Evolutionary conservation across 1,140 invertebrate genomes (phyloP).

Genomic region (Stratiolaelaps scimitus): DNA sequence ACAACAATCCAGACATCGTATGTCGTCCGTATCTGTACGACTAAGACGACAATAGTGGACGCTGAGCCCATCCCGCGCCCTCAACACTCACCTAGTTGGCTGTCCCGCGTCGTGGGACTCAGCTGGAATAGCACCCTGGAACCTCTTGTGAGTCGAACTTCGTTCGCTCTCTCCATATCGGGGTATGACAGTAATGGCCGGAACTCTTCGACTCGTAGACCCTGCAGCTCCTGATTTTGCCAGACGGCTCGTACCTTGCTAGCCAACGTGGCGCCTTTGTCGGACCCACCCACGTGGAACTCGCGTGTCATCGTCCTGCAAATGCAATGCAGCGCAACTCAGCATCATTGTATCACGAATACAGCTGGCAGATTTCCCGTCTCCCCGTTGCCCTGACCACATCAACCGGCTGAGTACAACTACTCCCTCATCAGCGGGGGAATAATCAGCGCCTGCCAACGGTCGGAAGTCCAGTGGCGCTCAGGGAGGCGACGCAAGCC

Average conservation of each 20-base stretch:
- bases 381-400: too few relatives aligned
- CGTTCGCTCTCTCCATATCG: conserved; percentile 18
- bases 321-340: background rate
- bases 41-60: too few relatives aligned
- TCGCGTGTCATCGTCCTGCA: conserved; percentile 14
- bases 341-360: too few relatives aligned
- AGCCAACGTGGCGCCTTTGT: background rate
- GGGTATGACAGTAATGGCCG: conserved; percentile 6
- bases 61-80: too few relatives aligned
- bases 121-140: conserved; percentile 4
- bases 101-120: background rate
- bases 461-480: too few relatives aligned
- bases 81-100: conserved; percentile 20
- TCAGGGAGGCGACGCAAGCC: too few relatives aligned
- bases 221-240: conserved; percentile 6
- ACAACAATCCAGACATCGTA: too few relatives aligned
- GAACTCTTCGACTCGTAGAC: conserved; percentile 5
- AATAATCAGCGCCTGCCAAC: too few relatives aligned
- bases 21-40: too few relatives aligned
- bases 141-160: conserved; percentile 18
- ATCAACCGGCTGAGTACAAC: too few relatives aligned
- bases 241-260: conserved; percentile 6
- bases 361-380: too few relatives aligned
- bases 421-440: too few relatives aligned
- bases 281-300: conserved; percentile 23